phyloP scores from a whole-genome alignment of 2,888 invertebrate species.

The Cylindroiulus punctatus region DNA sequence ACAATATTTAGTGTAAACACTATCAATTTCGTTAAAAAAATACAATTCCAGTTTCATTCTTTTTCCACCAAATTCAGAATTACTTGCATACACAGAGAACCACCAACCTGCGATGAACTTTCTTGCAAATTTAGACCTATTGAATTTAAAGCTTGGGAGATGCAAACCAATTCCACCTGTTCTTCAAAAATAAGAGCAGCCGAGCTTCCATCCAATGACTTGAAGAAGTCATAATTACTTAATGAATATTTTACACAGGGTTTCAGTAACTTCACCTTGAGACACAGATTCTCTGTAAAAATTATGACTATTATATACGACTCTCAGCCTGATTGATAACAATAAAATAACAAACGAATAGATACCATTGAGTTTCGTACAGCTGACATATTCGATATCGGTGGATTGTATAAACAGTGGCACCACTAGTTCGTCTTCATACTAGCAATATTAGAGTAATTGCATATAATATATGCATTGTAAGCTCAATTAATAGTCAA shows the following conservation, averaged over 20 bases:
- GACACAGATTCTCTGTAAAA: background rate
- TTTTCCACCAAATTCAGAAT: background rate
- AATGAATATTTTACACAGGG: background rate
- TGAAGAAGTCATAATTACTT: background rate
- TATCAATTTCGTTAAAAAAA: no score
- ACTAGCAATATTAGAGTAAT: background rate
- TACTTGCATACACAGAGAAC: background rate
- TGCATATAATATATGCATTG: background rate
- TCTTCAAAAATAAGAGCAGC: background rate
- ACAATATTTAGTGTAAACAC: no score
- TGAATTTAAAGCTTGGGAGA: constrained; percentile 4
- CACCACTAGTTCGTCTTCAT: background rate
- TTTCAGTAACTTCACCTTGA: background rate
- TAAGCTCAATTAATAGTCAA: no score
- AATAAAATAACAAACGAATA: background rate
- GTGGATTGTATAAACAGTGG: background rate
- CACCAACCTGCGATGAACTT: background rate
- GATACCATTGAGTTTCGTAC: background rate
- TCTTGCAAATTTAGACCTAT: background rate
- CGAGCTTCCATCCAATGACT: background rate
- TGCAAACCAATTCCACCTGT: background rate
- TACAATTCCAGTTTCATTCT: no score
- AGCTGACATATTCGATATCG: background rate
- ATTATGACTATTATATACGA: background rate
- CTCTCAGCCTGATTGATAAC: background rate